A percentile compares a stretch with the other conserved stretches of the same genome.
Evolutionary conservation across 1,140 invertebrate species (phyloP).

Genomic region (Sarcophaga peregrina): DNA sequence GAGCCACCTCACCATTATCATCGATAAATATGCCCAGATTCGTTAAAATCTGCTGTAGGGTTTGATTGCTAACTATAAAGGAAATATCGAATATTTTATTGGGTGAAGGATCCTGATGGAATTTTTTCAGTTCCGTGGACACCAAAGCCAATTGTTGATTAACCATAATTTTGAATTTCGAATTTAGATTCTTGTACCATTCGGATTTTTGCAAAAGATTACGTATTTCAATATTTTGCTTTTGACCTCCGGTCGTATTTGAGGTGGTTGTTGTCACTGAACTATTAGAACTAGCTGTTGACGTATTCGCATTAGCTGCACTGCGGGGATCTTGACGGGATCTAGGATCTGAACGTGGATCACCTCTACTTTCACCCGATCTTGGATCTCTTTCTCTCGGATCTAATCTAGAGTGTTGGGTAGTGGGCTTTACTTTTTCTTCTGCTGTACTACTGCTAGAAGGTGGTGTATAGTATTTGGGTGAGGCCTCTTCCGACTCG

Average conservation of each 20-base stretch:
- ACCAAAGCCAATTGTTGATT: conserved; percentile 74
- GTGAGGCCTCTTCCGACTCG: conserved; percentile 35
- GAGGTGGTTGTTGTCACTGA: neutral
- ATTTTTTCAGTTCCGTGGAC: conserved; percentile 71
- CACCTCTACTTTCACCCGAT: neutral
- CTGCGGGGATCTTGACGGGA: neutral
- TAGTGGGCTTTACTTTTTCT: conserved; percentile 6
- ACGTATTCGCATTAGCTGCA: neutral
- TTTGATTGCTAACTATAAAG: conserved; percentile 68
- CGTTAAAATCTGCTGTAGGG: conserved; percentile 70
- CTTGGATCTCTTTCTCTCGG: conserved; percentile 3
- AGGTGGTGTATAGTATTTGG: conserved; percentile 46
- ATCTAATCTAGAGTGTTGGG: conserved; percentile 48
- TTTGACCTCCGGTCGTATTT: conserved; percentile 38
- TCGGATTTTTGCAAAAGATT: conserved; percentile 72
- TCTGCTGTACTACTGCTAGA: neutral
- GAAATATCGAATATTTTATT: conserved; percentile 70
- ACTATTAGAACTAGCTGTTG: neutral
- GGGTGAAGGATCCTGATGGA: conserved; percentile 68
- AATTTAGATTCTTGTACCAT: conserved; percentile 75
- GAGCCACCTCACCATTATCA: conserved; percentile 70
- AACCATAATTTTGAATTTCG: conserved; percentile 75
- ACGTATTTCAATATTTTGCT: conserved; percentile 69
- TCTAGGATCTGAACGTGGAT: conserved; percentile 43
- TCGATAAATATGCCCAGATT: conserved; percentile 69